Base-by-base conservation (phyloP, 2,113 vertebrate species). In the Piliocolobus tephrosceles region DNA sequence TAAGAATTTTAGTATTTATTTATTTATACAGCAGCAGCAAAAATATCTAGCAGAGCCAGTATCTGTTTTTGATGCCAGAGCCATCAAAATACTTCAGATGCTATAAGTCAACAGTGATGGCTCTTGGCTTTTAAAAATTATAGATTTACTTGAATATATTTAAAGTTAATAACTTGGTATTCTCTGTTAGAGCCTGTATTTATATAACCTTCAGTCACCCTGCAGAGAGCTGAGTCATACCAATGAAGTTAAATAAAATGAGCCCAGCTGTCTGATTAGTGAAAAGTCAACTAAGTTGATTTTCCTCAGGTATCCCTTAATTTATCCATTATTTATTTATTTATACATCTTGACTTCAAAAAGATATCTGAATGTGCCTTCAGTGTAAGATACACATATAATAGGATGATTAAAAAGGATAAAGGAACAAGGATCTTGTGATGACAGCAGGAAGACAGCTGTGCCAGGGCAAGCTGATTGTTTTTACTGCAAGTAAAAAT, bases 151-250 rank as follows among this genome's bases (percentile, higher is more conserved):
- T 55, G 27, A 90, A 47, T 61, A 50, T 61, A 43, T 83, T 95
- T 89, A 94, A 96, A 96, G 73, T 70, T 8, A 95, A 8, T 82
- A 68, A 95, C 13, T 20, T 40, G 61, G 45, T 83, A 87, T 50
- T 93, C 61, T 20, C 61, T 9, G 32, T 52, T 87, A 94, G 85
- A 96, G 76, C 83, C 32, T 75, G 13, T 32, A 90, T 94, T 90
- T 95, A 91, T 57, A 50, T 83, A 96, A 92, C 43, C 73, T 91
- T 90, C 66, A 83, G 70, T 90, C 79, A 93, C 40, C 97, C 61
- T 70, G 79, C 70, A 93, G 91, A 96, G 70, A 91, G 75, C 52
- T 91, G 82, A 93, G 79, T 93, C 86, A 96, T 61, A 73, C 70
- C 84, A 76, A 93, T 32, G 9, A 92, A 92, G 4, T 83, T 64